phyloP scores from a whole-genome alignment of 2,797 vertebrate species.

The Smutsia gigantea region DNA sequence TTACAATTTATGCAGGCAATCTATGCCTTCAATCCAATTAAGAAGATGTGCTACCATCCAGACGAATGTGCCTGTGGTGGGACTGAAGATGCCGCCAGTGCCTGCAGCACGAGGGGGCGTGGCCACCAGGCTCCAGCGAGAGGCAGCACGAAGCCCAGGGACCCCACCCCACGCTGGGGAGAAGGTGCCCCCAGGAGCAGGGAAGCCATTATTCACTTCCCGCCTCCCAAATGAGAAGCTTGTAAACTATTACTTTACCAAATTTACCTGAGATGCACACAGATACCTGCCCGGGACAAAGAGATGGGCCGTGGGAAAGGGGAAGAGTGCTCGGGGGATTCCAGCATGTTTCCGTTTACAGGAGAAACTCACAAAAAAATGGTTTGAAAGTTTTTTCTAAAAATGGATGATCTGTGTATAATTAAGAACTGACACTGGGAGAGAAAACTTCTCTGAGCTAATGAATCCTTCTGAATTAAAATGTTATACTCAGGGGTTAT shows the following conservation, averaged over 20 bases:
- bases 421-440: neutral
- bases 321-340: neutral
- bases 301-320: neutral
- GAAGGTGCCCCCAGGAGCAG: slow-evolving; percentile 28
- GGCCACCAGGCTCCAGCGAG: slow-evolving; percentile 62
- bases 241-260: slow-evolving; percentile 71
- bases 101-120: slow-evolving; percentile 59
- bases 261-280: slow-evolving; percentile 58
- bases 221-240: slow-evolving; percentile 75
- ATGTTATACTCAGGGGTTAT: accelerated
- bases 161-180: slow-evolving; percentile 10
- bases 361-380: slow-evolving; percentile 24
- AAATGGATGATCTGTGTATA: neutral
- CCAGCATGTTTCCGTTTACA: slow-evolving; percentile 32
- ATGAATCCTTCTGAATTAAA: neutral
- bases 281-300: neutral
- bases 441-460: neutral
- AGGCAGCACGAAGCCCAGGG: neutral
- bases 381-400: neutral
- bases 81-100: slow-evolving; percentile 75
- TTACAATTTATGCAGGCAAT: slow-evolving; percentile 93
- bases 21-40: slow-evolving; percentile 91
- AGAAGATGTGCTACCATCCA: slow-evolving; percentile 87
- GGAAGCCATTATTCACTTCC: slow-evolving; percentile 51
- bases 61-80: slow-evolving; percentile 81